Percentiles rank a stretch among this genome's conserved stretches.
These are phyloP conservation scores for Phocoena sinus DNA, from an alignment of 2,113 vertebrate species.

Conservation along the genomic window DNA sequence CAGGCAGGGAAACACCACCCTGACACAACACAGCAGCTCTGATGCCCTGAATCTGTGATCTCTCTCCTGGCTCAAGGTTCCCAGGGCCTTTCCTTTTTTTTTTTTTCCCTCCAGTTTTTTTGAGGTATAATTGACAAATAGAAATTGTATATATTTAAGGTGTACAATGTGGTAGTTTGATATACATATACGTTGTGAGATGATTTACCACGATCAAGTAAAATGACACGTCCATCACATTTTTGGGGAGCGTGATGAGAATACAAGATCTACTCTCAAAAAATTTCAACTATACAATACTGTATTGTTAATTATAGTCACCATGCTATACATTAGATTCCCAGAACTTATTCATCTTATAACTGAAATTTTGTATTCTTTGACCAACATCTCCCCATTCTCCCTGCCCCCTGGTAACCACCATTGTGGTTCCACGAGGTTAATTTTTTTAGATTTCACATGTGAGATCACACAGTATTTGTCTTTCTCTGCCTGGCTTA, in stretches of 20 bases:
- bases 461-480: not conserved
- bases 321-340: not conserved
- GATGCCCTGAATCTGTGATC: not conserved
- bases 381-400: not conserved
- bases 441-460: not conserved
- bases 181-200: not conserved
- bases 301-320: not conserved
- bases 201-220: not conserved
- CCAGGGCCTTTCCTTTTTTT: not conserved
- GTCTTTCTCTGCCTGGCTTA: not conserved
- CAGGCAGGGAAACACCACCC: not conserved
- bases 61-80: not conserved
- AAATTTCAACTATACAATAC: not conserved
- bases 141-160: not conserved
- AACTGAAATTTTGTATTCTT: not conserved
- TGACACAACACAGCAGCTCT: rapidly evolving
- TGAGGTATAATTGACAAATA: not conserved
- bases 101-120: not conserved
- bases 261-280: not conserved
- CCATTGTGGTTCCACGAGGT: not conserved
- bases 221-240: not conserved
- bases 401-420: not conserved
- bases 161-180: not conserved
- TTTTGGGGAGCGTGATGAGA: not conserved
- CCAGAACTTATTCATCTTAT: not conserved